Base-by-base conservation (phyloP, 2,113 vertebrate genomes). In the Sula dactylatra region DNA sequence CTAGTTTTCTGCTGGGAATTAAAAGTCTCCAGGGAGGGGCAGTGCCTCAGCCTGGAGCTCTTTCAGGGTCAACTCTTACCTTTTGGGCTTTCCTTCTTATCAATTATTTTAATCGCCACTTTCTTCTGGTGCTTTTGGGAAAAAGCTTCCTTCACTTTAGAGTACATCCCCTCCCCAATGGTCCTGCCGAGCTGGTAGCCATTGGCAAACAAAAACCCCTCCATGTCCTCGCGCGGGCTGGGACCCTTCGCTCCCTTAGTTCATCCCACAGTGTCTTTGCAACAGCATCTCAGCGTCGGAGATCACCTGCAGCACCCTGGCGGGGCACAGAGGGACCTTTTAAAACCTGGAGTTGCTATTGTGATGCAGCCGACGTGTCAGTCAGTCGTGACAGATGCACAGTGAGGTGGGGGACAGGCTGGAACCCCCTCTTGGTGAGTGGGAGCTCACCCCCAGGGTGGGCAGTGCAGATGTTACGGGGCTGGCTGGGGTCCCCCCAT, bases 71-170 rank as follows among this genome's bases (percentile, higher is more conserved):
- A 10, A 2, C 36, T 70, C 97, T 98, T 97, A 98, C 98, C 98
- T 97, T 98, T 95, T 74, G 98, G 97, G 66, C 90, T 93, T 96
- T 94, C 82, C 65, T 87, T 95, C 92, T 97, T 98, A 90, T 98
- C 97, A 69, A 98, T 98, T 95, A 98, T 98, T 97, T 98, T 98
- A 96, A 98, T 97, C 55, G 98, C 98, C 90, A 98, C 98, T 94
- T 98, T 98, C 86, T 94, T 94, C 94, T 94, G 91, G 69, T 98
- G 98, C 93, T 97, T 98, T 66, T 96, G 97, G 79, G 98, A 98
- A 93, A 98, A 98, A 61, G 98, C 98, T 88, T 98, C 98, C 93
- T 98, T 98, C 88, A 98, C 98, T 95, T 98, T 98, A 84, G 98
- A 98, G 90, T 98, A 98, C 34, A 91, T 98, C 69, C 98, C 98